Evolutionary conservation across 2,113 vertebrate genomes (phyloP), one percentile per base, ranked within the genome.

Genomic region (Rhipidura dahli): DNA sequence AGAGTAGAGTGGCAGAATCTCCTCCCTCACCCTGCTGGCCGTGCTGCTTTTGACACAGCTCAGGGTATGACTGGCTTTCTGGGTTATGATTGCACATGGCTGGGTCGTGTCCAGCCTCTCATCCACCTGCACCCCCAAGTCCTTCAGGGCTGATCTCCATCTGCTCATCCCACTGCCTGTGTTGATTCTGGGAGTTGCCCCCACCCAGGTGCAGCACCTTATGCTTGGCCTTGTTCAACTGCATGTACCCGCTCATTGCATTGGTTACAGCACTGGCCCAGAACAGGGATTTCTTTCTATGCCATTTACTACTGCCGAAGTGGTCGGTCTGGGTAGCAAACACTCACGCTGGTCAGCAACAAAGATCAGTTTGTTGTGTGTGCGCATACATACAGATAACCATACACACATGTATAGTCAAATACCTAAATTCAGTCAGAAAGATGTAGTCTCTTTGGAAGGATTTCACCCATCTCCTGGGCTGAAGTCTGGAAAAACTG

Each of bases 241-340:
- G 0, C 3, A 0, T 2, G 24, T 68, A 9, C 57, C 31, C 56
- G 75, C 35, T 79, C 16, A 2, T 81, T 50, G 5, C 1, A 0
- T 31, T 39, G 26, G 9, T 17, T 33, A 16, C 24, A 56, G 20
- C 11, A 0, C 12, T 72, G 53, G 15, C 54, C 42, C 54, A 45
- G 37, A 44, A 37, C 3, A 2, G 2, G 24, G 7, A 5, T 78
- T 50, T 75, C 42, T 81, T 70, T 78, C 68, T 5, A 0, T 40
- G 31, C 40, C 26, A 0, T 53, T 91, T 50, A 31, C 15, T 57
- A 0, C 56, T 80, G 53, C 35, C 17, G 10, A 6, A 37, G 31
- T 33, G 50, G 31, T 66, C 75, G 22, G 7, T 80, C 16, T 64
- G 27, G 40, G 15, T 50, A 64, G 33, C 0, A 0, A 63, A 30